Evolutionary conservation across 2,113 vertebrate genomes (phyloP), one percentile per base, ranked within the genome.

Genomic region (Corythornis vintsioides): DNA sequence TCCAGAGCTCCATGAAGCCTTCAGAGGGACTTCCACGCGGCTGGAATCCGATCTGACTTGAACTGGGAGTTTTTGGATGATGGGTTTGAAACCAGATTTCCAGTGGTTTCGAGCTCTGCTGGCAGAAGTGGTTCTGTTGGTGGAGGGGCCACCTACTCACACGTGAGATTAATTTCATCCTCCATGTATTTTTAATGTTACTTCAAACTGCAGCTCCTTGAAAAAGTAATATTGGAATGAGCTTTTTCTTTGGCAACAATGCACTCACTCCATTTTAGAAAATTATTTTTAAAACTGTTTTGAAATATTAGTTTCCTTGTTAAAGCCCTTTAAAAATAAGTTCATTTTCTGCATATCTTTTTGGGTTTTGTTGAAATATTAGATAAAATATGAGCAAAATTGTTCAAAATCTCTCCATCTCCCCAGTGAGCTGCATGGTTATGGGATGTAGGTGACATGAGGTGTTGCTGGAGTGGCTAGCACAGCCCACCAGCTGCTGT

Each of bases 401-500:
- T 67, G 31, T 66, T 55, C 19, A 26, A 18, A 53, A 12, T 10
- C 8, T 6, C 7, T 12, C 8, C 43, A 11, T 76, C 50, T 50
- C 28, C 12, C 31, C 31, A 19, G 42, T 1, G 2, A 57, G 25
- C 56, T 10, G 1, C 11, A 0, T 29, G 43, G 12, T 26, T 38
- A 3, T 3, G 43, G 60, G n/a, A 19, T 3, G 2, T 10, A 5
- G 45, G 26, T n/a, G 16, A 8, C 19, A 4, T 25, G 77, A 4
- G 5, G 1, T 6, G 18, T 18, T 26, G 8, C 47, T 11, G 0
- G 47, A 2, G 35, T 1, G 7, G 19, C 18, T 5, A 45, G 40
- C 61, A 6, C 31, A 2, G 52, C 7, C 26, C 31, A 11, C 61
- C 42, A 11, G 4, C 48, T 5, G 3, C 5, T 7, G 24, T n/a